Conservation (phyloP, 2,797 vertebrate genomes). For the Perdix hodgsoniae region DNA sequence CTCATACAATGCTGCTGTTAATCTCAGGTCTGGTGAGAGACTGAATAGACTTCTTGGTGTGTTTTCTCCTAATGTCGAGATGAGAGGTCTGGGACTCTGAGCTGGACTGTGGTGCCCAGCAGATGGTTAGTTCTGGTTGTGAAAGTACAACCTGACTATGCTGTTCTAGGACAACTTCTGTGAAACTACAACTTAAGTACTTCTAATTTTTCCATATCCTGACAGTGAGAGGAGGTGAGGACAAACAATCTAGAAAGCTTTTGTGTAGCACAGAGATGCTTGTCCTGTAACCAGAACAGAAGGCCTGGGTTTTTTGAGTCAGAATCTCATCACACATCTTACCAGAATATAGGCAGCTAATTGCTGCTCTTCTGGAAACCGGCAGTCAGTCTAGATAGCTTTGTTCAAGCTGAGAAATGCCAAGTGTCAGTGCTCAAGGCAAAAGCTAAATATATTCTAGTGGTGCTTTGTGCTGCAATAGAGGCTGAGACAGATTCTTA, state of each 20-base stretch:
- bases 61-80: neutral
- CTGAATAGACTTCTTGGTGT: neutral
- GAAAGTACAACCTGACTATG: neutral
- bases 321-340: neutral
- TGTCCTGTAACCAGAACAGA: neutral
- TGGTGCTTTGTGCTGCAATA: neutral
- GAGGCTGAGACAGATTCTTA: neutral
- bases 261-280: neutral
- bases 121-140: neutral
- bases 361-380: neutral
- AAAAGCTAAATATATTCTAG: conserved; percentile 9
- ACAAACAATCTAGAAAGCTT: neutral
- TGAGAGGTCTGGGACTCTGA: neutral
- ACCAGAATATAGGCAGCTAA: neutral
- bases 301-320: neutral
- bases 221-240: neutral
- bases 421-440: neutral
- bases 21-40: neutral
- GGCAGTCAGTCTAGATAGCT: neutral
- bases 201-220: neutral
- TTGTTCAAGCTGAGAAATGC: conserved; percentile 12
- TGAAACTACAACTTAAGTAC: neutral
- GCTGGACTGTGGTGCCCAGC: neutral
- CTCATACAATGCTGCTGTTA: neutral
- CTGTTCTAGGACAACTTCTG: neutral